Base-by-base conservation (phyloP, 2,113 vertebrate species). In the Siphamia tubifer region DNA sequence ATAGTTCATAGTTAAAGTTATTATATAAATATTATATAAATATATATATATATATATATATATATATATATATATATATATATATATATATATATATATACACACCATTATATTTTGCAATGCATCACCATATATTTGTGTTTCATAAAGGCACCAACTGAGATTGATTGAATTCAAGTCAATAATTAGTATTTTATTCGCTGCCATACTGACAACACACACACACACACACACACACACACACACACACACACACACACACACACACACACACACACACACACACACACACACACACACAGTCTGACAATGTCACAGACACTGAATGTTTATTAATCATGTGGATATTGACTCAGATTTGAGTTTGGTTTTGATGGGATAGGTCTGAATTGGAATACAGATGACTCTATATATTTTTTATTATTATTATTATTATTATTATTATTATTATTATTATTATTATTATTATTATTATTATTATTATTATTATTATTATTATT, bases 151-250 rank as follows among this genome's bases (percentile, higher is more conserved):
- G 28, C 53, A 21, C 13, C 4, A 38, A 20, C 44, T 15, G 28
- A 28, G 27, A 75, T 48, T 57, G 51, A 74, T 74, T 66, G 35
- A 64, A 40, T 74, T 20, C 2, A 23, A 9, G 68, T 20, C 19
- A 74, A 80, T 68, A 32, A 68, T 79, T 64, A 32, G 38, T 51
- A 11, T 5, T 6, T 61, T 11, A 5, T 47, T 16, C n/a, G 24
- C 27, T 42, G 52, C 70, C 10, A 34, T 20, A 20, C 21, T 2
- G 28, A 51, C 6, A 49, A 36, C 2, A 34, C 1, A 19, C 16
- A 24, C 35, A 56, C 36, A 13, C 8, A 27, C 13, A 16, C 7
- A 13, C 8, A 27, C 13, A 16, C 7, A 36, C 2, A 34, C 1
- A 19, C 16, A 24, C 35, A 56, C 36, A 13, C 8, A 27, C 13